These are phyloP conservation scores for Cyanoramphus novaezelandiae DNA, from an alignment of 2,113 vertebrate species.

Conservation along the genomic window DNA sequence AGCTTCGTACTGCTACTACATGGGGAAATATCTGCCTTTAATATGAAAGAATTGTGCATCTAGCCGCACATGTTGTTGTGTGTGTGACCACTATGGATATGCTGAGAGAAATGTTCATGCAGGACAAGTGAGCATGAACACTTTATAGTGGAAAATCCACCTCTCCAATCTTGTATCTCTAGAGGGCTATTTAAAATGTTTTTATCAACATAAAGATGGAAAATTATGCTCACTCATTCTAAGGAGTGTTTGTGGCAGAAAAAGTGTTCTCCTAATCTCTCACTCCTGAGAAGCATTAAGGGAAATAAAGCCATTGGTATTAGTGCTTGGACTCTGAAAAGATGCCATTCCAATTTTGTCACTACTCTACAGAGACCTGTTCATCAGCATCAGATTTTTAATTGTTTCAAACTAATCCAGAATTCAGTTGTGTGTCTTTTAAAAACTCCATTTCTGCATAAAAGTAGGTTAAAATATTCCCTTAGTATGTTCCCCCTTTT, in stretches of 20 bases:
- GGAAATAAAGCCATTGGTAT: conserved; percentile 3
- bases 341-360: not conserved
- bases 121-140: not conserved
- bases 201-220: not conserved
- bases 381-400: not conserved
- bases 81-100: not conserved
- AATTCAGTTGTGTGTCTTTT: not conserved
- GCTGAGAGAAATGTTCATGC: not conserved
- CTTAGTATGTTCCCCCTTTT: not conserved
- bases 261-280: not conserved
- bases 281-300: not conserved
- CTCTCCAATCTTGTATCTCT: not conserved
- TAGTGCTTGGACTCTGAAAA: not conserved
- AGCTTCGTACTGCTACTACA: not conserved
- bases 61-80: accelerated
- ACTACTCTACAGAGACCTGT: not conserved
- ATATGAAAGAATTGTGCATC: not conserved
- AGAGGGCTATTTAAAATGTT: not conserved
- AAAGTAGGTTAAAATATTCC: not conserved
- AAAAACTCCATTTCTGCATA: not conserved
- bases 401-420: not conserved
- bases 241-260: not conserved
- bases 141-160: not conserved
- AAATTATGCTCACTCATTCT: not conserved
- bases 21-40: not conserved